phyloP scores from a whole-genome alignment of 1,140 invertebrate genomes.

The Odontomachus brunneus region DNA sequence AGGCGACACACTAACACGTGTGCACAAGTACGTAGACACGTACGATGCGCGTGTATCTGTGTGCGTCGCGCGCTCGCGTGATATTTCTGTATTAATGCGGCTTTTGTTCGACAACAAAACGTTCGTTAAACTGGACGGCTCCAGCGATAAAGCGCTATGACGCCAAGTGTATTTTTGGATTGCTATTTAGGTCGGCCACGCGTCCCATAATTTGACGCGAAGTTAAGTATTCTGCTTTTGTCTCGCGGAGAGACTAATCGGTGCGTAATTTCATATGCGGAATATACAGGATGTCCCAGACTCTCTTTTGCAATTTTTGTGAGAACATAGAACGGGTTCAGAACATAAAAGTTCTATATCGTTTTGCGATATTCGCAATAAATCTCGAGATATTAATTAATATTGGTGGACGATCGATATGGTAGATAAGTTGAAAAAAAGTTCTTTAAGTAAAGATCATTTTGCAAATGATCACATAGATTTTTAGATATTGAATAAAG shows the following conservation, averaged over 20 bases:
- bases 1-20: neutral
- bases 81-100: constrained; percentile 48
- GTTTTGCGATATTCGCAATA: no score
- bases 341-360: no score
- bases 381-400: no score
- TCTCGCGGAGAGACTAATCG: neutral
- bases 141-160: constrained; percentile 51
- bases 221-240: constrained; percentile 20
- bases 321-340: no score
- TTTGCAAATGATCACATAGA: no score
- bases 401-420: no score
- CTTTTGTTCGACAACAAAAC: constrained; percentile 46
- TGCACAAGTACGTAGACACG: neutral
- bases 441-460: no score
- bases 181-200: constrained; percentile 32
- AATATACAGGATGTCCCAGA: no score
- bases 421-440: no score
- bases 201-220: constrained; percentile 45
- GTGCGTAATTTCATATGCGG: neutral
- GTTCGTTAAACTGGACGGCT: constrained; percentile 53
- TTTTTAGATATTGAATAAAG: no score
- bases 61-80: neutral
- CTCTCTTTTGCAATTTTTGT: no score
- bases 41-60: neutral
- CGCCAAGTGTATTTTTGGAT: constrained; percentile 52